A percentile compares a stretch with the other conserved stretches of the same genome.
phyloP scores from a whole-genome alignment of 2,888 invertebrate species.

The Toxonevra muliebris region DNA sequence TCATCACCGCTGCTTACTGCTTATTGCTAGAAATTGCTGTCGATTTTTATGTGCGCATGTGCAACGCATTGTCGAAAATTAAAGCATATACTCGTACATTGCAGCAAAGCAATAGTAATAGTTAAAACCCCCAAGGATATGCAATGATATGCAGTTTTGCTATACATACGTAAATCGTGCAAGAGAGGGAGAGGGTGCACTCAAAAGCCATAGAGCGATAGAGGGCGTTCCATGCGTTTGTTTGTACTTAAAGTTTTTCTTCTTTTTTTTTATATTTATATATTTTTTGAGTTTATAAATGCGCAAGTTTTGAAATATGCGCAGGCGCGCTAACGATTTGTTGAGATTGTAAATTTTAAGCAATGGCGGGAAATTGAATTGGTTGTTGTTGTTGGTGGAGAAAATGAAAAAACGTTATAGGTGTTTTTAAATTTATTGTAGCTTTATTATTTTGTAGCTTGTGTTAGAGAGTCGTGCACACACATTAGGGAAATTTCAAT shows the following conservation, averaged over 20 bases:
- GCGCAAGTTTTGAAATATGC: conserved; percentile 16
- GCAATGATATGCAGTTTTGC: conserved; percentile 49
- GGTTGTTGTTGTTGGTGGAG: too few species aligned
- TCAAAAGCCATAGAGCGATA: too few species aligned
- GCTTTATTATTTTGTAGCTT: too few species aligned
- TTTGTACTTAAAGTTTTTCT: background rate
- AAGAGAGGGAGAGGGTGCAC: too few species aligned
- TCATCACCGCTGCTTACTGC: conserved; percentile 22
- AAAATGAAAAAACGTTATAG: too few species aligned
- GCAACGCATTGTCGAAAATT: conserved; percentile 26
- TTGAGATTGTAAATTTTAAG: conserved; percentile 30
- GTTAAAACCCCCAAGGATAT: conserved; percentile 52
- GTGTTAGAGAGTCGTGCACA: too few species aligned
- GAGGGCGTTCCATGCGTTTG: conserved; percentile 29
- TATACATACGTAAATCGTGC: too few species aligned
- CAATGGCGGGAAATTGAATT: conserved; percentile 23
- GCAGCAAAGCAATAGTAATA: conserved; percentile 7
- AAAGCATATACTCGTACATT: background rate
- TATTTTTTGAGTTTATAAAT: too few species aligned
- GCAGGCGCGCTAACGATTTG: conserved; percentile 44
- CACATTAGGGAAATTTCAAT: too few species aligned
- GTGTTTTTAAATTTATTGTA: too few species aligned
- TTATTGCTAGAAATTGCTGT: conserved; percentile 49
- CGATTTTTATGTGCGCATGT: conserved; percentile 59
- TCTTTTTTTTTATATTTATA: too few species aligned